These are phyloP conservation scores for Junonia oenone DNA, from an alignment of 2,888 invertebrate genomes.

Conservation along the genomic window DNA sequence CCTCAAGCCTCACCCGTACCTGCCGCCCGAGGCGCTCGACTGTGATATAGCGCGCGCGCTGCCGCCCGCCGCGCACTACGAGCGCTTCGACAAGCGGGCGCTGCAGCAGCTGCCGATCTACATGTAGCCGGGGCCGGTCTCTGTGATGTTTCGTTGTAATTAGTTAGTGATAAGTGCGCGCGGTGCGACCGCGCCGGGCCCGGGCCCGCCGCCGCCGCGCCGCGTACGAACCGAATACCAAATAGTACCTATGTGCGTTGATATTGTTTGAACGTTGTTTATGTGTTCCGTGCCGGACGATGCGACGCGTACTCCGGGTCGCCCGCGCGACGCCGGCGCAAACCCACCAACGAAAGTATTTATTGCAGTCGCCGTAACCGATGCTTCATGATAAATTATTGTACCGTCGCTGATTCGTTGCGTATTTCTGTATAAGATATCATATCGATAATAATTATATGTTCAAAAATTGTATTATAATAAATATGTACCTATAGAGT, in stretches of 20 bases:
- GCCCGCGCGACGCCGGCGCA: constrained; percentile 32
- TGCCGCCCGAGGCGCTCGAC: constrained; percentile 48
- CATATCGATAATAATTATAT: constrained; percentile 76
- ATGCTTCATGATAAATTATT: constrained; percentile 70
- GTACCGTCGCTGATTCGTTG: constrained; percentile 73
- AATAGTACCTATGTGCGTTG: constrained; percentile 71
- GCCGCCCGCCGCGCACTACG: constrained; percentile 60
- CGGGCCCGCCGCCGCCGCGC: constrained; percentile 22
- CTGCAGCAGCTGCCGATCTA: constrained; percentile 76
- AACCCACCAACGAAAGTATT: constrained; percentile 67
- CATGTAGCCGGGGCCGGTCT: constrained; percentile 65
- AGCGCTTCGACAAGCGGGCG: constrained; percentile 73
- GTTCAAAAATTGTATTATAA: constrained; percentile 77
- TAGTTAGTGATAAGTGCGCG: constrained; percentile 62
- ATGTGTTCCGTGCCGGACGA: constrained; percentile 59
- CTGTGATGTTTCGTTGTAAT: constrained; percentile 70
- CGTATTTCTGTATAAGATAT: constrained; percentile 75
- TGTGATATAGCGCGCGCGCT: constrained; percentile 70
- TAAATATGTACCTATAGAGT: constrained; percentile 76
- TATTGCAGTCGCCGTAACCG: constrained; percentile 69
- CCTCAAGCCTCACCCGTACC: constrained; percentile 44
- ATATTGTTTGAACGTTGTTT: constrained; percentile 69
- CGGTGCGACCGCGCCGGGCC: constrained; percentile 30
- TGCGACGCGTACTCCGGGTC: constrained; percentile 25
- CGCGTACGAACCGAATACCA: constrained; percentile 61